Percentiles rank a stretch among this genome's conserved stretches.
phyloP scores from a whole-genome alignment of 2,113 vertebrate species.

The Petaurus breviceps region DNA sequence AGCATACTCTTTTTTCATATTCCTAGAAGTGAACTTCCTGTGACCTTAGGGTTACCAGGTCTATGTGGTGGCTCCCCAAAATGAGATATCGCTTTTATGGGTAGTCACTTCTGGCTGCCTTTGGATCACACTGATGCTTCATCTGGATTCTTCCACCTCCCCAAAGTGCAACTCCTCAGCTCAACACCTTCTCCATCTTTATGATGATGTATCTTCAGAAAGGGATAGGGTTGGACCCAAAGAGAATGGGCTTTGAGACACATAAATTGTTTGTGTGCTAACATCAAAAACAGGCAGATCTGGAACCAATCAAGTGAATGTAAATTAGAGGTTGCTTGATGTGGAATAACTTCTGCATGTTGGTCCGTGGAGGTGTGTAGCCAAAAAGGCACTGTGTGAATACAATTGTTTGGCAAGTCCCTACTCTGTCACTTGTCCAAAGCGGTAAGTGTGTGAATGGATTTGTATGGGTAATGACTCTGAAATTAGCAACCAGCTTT shows the following conservation, averaged over 20 bases:
- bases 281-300: constrained; percentile 76
- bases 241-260: constrained; percentile 70
- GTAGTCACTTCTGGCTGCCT: neutral
- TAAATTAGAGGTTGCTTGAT: constrained; percentile 76
- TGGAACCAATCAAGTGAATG: constrained; percentile 69
- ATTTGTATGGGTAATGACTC: constrained; percentile 84
- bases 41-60: neutral
- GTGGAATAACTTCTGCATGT: constrained; percentile 76
- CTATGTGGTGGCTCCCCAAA: neutral
- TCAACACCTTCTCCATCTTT: constrained; percentile 23
- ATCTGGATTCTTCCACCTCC: constrained; percentile 60
- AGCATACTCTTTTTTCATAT: constrained; percentile 3
- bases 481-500: constrained; percentile 84
- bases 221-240: constrained; percentile 21
- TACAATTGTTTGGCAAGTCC: constrained; percentile 80
- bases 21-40: constrained; percentile 22
- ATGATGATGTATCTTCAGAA: constrained; percentile 26
- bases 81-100: constrained; percentile 40
- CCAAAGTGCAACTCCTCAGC: constrained; percentile 57
- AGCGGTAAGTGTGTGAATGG: constrained; percentile 82
- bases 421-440: constrained; percentile 84
- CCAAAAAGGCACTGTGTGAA: constrained; percentile 78
- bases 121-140: neutral
- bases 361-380: constrained; percentile 77
- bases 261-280: constrained; percentile 68